Evolutionary conservation across 2,888 invertebrate species (phyloP).

Genomic region (Macroteleia sp.): DNA sequence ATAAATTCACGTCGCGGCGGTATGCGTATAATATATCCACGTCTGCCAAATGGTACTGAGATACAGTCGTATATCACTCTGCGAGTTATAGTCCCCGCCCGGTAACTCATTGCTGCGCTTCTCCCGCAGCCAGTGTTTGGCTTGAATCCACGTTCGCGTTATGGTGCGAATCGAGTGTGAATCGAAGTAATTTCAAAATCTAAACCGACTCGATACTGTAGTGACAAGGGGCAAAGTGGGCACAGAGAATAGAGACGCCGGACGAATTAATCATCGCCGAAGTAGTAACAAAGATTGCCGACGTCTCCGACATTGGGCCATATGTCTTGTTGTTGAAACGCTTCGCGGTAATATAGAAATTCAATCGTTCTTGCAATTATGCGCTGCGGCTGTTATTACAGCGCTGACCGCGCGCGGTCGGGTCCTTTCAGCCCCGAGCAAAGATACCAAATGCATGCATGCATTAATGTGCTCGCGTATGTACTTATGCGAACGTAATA

Average conservation of each 20-base stretch:
- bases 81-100: constrained; percentile 83
- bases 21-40: constrained; percentile 83
- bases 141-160: constrained; percentile 78
- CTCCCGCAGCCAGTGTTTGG: constrained; percentile 75
- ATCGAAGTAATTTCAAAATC: constrained; percentile 72
- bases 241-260: constrained; percentile 3
- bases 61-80: constrained; percentile 83
- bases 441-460: constrained; percentile 49
- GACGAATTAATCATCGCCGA: constrained; percentile 61
- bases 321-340: constrained; percentile 52
- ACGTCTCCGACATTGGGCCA: constrained; percentile 51
- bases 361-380: constrained; percentile 83
- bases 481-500: constrained; percentile 75
- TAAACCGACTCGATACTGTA: constrained; percentile 35
- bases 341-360: constrained; percentile 82
- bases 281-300: constrained; percentile 55
- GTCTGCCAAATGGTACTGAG: constrained; percentile 84
- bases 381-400: constrained; percentile 81
- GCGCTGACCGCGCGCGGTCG: constrained; percentile 70
- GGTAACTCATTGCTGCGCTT: constrained; percentile 80
- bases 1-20: constrained; percentile 83
- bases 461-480: constrained; percentile 58
- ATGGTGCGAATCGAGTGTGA: constrained; percentile 73
- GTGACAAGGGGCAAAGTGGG: neutral
- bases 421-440: constrained; percentile 68